phyloP scores from a whole-genome alignment of 2,113 vertebrate genomes.

The Loxodonta africana region DNA sequence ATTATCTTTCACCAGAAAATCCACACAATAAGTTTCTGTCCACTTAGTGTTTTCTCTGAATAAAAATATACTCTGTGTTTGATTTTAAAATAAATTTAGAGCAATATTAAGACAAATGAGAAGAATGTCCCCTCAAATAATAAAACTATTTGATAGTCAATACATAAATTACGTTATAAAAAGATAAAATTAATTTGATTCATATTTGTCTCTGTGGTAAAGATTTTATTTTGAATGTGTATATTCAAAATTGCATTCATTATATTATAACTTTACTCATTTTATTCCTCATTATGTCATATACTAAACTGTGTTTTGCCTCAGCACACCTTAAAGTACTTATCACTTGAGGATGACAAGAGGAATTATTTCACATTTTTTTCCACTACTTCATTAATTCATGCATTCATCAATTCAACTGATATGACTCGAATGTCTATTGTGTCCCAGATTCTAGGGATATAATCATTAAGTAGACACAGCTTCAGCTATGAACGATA shows the following conservation, averaged over 20 bases:
- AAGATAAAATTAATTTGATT: slow-evolving; percentile 68
- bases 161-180: slow-evolving; percentile 63
- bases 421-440: slow-evolving; percentile 10
- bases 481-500: not conserved
- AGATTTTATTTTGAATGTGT: slow-evolving; percentile 31
- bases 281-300: slow-evolving; percentile 7
- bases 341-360: not conserved
- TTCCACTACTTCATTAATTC: not conserved
- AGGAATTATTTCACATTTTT: not conserved
- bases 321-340: not conserved
- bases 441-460: not conserved
- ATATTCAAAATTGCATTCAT: not conserved
- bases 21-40: not conserved
- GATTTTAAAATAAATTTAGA: slow-evolving; percentile 69
- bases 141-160: slow-evolving; percentile 37
- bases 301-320: not conserved
- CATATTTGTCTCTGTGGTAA: slow-evolving; percentile 10
- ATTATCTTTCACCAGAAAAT: slow-evolving; percentile 54
- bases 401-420: not conserved
- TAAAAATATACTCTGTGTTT: slow-evolving; percentile 65
- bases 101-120: slow-evolving; percentile 61
- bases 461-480: not conserved
- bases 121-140: not conserved
- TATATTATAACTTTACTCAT: not conserved
- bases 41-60: slow-evolving; percentile 63